These are phyloP conservation scores for Tragelaphus buxtoni DNA, from an alignment of 2,113 vertebrate species.

Conservation along the genomic window DNA sequence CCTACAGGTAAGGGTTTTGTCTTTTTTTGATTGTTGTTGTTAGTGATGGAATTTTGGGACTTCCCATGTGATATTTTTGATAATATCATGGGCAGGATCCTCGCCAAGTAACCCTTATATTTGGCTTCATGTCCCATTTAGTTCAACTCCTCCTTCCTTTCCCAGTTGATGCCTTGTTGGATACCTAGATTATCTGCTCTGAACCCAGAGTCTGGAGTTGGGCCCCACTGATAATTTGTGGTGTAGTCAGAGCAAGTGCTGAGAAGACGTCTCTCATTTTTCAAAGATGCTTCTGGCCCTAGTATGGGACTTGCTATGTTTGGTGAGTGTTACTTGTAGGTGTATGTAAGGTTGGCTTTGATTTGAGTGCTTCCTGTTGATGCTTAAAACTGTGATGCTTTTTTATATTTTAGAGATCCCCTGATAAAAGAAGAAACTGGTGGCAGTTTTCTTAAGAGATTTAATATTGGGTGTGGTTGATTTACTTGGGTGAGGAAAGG, in stretches of 20 bases:
- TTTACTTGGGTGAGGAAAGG: conserved; percentile 23
- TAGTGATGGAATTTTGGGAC: background rate
- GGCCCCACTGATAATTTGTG: background rate
- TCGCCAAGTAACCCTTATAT: background rate
- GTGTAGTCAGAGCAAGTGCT: background rate
- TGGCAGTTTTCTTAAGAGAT: background rate
- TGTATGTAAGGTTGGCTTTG: background rate
- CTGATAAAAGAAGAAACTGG: background rate
- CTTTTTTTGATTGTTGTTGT: background rate
- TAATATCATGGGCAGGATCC: background rate
- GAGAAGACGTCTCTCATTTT: background rate
- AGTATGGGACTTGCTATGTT: background rate
- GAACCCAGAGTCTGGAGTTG: background rate
- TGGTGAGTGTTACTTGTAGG: background rate
- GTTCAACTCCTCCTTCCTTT: background rate
- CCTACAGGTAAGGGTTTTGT: conserved; percentile 37
- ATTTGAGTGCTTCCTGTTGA: background rate
- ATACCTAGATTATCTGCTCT: background rate
- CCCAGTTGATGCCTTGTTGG: background rate
- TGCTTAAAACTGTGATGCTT: background rate
- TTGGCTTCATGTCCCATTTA: background rate
- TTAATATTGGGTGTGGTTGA: background rate
- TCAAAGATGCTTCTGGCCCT: background rate
- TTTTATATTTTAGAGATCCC: background rate
- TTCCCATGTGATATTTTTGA: background rate